Base-by-base conservation (phyloP, 1,140 invertebrate species). In the Helicoverpa armigera region DNA sequence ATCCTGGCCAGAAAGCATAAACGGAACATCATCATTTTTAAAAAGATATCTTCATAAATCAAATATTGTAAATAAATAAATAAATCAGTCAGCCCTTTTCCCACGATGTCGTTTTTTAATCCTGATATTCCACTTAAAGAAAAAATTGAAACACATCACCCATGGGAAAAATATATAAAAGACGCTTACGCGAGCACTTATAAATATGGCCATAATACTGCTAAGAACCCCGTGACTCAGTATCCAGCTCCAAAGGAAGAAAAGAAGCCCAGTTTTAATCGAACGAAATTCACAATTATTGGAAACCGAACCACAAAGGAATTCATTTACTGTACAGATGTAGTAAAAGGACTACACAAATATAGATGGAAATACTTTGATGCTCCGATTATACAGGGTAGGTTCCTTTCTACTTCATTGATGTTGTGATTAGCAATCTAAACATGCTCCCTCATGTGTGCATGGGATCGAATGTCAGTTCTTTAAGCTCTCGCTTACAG, bases 291-390 rank as follows among this genome's bases (percentile, higher is more conserved):
- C 80, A 91, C 86, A 0, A 82, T 94, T 29, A 88, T 94, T 67
- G 93, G 93, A 35, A 89, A 93, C 73, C 87, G 86, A 83, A 79
- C 92, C 9, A 87, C 88, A 18, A 91, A 91, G 67, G 91, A 93
- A 81, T 94, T 92, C 83, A 92, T 90, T 81, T 91, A 91, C 48
- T 92, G 90, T 35, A 80, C 85, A 16, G 84, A 91, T 73, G 72
- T 94, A 77, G 85, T 91, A 56, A 90, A 88, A 82, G 90, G 86
- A 29, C 86, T 94, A 56, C 82, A 92, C 53, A 94, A 90, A 74
- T 94, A 94, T 82, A 90, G 87, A 60, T 73, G 82, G 63, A 87
- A 88, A 72, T 54, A 76, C 53, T 94, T 94, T 83, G 90, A 90
- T 72, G 51, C 83, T 74, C 92, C 93, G 76, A 50, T 84, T 7